Evolutionary conservation across 2,888 invertebrate species (phyloP), one percentile per base, ranked within the genome.

Genomic region (Leptopilina drosophilae): DNA sequence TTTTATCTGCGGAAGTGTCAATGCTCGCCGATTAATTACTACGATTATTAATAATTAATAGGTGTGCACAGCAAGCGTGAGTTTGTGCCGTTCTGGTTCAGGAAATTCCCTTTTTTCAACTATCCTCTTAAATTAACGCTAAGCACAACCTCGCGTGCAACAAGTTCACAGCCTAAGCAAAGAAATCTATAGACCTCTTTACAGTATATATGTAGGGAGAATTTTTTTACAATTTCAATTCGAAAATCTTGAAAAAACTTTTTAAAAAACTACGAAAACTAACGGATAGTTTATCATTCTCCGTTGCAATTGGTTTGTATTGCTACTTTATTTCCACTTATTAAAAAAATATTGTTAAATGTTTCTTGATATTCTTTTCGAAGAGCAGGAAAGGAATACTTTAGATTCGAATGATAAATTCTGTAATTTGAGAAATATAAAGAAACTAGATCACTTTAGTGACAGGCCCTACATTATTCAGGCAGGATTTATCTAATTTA

Each of bases 31-130:
- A 89, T 89, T 89, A 88, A 89, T 88, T 87, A 86, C 85, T 80
- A 80, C 87, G 89, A 90, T 89, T 88, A 88, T 88, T 87, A 85
- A 87, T 89, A 89, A 89, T 90, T 89, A 87, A 89, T 89, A 87
- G 87, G 83, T 84, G 69, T 81, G 78, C 78, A 76, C 66, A 76
- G 81, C 82, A 81, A 84, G 85, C 84, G 82, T 83, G 84, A 84
- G 84, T 85, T 82, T 84, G 79, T 81, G 83, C 82, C 82, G 87
- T 85, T 87, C 83, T 75, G 84, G 78, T 84, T 82, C 82, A 81
- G 81, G 79, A 83, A 81, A 80, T 81, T 69, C 76, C 78, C 64
- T 26, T 15, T 69, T 59, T 26, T 15, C 20, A 82, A 77, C 75
- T 77, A 75, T 80, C 78, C 75, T 76, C 76, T 65, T 73, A 67